Evolutionary conservation across 92 coral and sea anemone species (phyloP), one percentile per base, ranked within the genome.

Genomic region (Scolanthus callimorphus): DNA sequence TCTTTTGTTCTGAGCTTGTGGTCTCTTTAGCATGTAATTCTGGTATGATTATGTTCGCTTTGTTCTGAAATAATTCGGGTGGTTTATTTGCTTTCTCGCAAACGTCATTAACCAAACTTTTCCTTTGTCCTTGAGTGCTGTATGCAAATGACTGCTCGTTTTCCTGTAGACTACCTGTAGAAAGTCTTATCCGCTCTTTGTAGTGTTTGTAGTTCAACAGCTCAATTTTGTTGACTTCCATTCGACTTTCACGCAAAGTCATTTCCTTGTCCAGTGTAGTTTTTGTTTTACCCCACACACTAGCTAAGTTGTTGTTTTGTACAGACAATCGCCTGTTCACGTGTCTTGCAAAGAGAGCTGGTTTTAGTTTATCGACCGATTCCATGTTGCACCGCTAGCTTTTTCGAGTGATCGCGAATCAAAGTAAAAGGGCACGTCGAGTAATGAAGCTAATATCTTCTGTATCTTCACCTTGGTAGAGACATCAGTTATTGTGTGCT

Each of bases 241-340:
- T 25, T 20, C 29, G 55, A 20, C 57, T 58, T 28, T 67, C 67
- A 12, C 51, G 38, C 23, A 23, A 20, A 0, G 37, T 29, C 60
- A 51, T 58, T 22, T 69, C 70, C 30, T 37, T 74, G 26, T 68
- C 74, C 20, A 81, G 27, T 15, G 43, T 41, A 25, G 55, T 46
- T 8, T 15, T 43, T 13, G 60, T 66, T 30, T 27, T 48, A 30
- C 27, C 41, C 69, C 88, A 74, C 46, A 56, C 73, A 26, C 66
- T 68, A 2, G 46, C 66, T 13, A 81, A 65, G 10, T 71, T 61
- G 25, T 27, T 49, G 30, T 67, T 81, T 24, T 81, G 69, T 22
- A 67, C 47, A 9, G 82, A 81, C 19, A 80, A 53, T 27, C 88
- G 45, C 27, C 71, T 49, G 57, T 57, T 75, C 3, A 81, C 28